Percentiles rank a stretch among this genome's conserved stretches.
Conservation (phyloP, 2,888 invertebrate genomes). For the Phaedon cochleariae region DNA sequence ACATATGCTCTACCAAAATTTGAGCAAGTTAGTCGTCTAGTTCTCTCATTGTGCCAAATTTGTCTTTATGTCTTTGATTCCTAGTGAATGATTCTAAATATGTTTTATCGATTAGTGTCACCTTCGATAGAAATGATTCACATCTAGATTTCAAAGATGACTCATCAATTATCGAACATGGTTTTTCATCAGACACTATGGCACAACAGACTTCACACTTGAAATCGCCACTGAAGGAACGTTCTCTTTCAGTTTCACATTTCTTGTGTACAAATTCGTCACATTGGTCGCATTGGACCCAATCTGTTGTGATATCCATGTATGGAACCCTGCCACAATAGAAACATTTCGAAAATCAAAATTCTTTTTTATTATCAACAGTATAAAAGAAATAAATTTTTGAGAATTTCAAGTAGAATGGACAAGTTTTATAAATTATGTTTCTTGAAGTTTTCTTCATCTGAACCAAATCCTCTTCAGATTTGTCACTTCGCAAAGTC, state of each 20-base stretch:
- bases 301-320: conserved; percentile 9
- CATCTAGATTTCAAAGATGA: not conserved
- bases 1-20: conserved; percentile 12
- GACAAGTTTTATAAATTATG: not conserved
- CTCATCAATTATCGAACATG: not conserved
- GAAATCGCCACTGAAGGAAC: not conserved
- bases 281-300: conserved; percentile 25
- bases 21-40: conserved; percentile 12
- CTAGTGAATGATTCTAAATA: not conserved
- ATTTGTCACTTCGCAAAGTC: not conserved
- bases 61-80: not conserved
- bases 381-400: not conserved
- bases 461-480: not conserved
- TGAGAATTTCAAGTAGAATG: not conserved
- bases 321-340: not conserved
- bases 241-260: not conserved
- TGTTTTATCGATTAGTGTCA: not conserved
- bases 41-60: not conserved
- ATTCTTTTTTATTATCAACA: not conserved
- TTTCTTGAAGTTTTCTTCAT: not conserved
- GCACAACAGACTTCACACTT: not conserved
- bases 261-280: conserved; percentile 7
- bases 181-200: not conserved
- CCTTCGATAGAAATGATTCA: not conserved
- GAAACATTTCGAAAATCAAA: not conserved